Base-by-base conservation (phyloP, 1,140 invertebrate species). In the Eufriesea mexicana region DNA sequence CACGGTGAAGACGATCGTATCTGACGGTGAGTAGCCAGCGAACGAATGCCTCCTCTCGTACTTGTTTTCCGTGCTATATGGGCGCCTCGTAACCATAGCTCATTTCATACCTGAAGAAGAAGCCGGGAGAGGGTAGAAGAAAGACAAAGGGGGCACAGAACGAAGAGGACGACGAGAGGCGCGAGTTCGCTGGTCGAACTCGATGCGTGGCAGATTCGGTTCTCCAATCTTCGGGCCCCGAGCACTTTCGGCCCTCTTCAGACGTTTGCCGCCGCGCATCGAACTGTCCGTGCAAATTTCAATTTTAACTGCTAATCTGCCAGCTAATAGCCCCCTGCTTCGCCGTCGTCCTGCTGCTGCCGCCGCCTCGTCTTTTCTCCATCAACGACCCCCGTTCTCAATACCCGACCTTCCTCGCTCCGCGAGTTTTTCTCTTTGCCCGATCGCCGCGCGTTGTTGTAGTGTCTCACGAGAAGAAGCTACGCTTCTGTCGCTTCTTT, bases 251-350 rank as follows among this genome's bases (percentile, higher is more conserved):
- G 51, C 51, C 71, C 84, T 79, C 90, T 92, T 92, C 89, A 90
- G 91, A 89, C 88, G 88, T 84, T 76, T 16, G 89, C 89, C 83
- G 87, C 91, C 89, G 92, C 91, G 90, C 91, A 92, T 91, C 93
- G 91, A 94, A 94, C 93, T 94, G 92, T 92, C 94, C 93, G 93
- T 94, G 94, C 93, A 94, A 94, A 94, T 94, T 94, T 94, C 94
- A 94, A 94, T 94, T 94, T 94, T 93, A 94, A 94, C 94, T 93
- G 93, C 93, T 94, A 94, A 94, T 94, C 93, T 94, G 90, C 93
- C 91, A 93, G 92, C 91, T 94, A 94, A 94, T 94, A 94, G 93
- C 86, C 86, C 86, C 85, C 86, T 85, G 74, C 51, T 54, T 62
- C 82, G 45, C 35, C 75, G 78, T 90, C n/a, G 68, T 16, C 80